These are phyloP conservation scores for Pipistrellus nathusii DNA, from an alignment of 2,797 vertebrate genomes.

Conservation along the genomic window DNA sequence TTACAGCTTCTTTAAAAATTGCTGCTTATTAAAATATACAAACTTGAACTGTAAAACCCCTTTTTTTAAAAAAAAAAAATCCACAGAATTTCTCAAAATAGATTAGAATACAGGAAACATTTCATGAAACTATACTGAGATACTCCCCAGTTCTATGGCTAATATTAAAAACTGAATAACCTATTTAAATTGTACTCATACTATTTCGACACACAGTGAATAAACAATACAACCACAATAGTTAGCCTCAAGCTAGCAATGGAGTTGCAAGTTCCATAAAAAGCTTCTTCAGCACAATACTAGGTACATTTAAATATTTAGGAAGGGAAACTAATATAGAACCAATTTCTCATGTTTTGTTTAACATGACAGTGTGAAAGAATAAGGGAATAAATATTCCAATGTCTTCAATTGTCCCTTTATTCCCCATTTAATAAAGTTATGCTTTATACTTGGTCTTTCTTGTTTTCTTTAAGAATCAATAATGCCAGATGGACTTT, in stretches of 20 bases:
- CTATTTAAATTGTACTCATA: constrained; percentile 73
- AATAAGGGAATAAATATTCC: background rate
- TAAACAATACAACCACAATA: constrained; percentile 82
- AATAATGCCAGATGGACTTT: background rate
- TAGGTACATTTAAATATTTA: constrained; percentile 82
- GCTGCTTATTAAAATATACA: constrained; percentile 81
- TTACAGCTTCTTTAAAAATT: constrained; percentile 79
- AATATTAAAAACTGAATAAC: constrained; percentile 83
- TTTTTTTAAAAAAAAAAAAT: constrained; percentile 60
- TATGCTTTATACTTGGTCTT: background rate
- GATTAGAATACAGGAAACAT: constrained; percentile 78
- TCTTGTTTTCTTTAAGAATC: constrained; percentile 2
- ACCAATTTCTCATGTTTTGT: background rate
- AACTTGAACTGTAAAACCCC: constrained; percentile 78
- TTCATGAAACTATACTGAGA: constrained; percentile 83
- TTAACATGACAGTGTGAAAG: background rate
- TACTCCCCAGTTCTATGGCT: constrained; percentile 85
- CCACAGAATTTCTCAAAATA: constrained; percentile 82
- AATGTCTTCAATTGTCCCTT: background rate
- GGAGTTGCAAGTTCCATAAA: constrained; percentile 81
- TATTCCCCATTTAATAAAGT: background rate
- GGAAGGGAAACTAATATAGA: constrained; percentile 83
- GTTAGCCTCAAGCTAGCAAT: constrained; percentile 84
- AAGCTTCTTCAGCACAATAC: constrained; percentile 84
- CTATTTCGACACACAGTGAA: constrained; percentile 83